Evolutionary conservation across 2,888 invertebrate species (phyloP).

Genomic region (Mactromeris polynyma): DNA sequence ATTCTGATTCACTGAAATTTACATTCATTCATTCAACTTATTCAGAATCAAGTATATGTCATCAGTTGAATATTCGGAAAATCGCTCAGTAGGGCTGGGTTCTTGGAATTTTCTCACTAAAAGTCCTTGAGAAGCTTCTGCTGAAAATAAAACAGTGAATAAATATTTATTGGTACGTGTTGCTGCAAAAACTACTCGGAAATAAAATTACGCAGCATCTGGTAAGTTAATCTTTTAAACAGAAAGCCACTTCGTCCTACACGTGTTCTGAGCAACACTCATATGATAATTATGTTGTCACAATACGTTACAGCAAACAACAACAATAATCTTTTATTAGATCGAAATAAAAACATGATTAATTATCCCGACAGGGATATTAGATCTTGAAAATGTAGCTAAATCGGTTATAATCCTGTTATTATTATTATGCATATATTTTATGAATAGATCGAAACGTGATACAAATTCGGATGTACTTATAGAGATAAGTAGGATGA

Average conservation of each 20-base stretch:
- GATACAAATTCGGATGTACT: no score
- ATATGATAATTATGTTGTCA: no score
- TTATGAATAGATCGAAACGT: no score
- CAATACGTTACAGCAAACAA: no score
- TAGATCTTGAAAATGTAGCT: no score
- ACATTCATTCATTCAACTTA: background rate
- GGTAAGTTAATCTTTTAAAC: background rate
- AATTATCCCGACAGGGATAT: no score
- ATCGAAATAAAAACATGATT: no score
- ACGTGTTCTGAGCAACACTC: no score
- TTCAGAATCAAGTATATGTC: background rate
- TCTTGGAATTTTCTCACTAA: background rate
- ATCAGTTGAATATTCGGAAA: background rate
- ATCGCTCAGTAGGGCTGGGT: background rate
- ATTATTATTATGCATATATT: no score
- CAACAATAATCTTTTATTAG: no score
- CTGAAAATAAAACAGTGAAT: constrained; percentile 3
- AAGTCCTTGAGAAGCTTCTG: background rate
- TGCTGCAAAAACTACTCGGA: background rate
- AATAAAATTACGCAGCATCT: background rate
- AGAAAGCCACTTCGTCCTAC: background rate
- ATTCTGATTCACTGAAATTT: background rate
- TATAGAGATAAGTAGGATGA: no score
- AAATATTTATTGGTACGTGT: background rate
- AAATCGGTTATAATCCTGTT: no score